These are phyloP conservation scores for Baccha elongata DNA, from an alignment of 2,888 invertebrate species.

Conservation along the genomic window DNA sequence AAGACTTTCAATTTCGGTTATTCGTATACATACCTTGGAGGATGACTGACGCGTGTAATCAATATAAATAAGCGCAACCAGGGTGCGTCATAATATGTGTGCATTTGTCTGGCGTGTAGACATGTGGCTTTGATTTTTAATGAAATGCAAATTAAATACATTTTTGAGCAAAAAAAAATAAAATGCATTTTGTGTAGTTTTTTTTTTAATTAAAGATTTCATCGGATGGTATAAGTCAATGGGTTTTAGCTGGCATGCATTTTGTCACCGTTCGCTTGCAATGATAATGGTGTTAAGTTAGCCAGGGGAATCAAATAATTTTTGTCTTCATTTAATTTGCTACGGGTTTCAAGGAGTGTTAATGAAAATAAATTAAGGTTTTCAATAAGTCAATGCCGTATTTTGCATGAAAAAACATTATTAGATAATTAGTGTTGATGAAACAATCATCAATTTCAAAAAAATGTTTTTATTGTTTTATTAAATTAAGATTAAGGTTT, in stretches of 20 bases:
- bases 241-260: neutral
- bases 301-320: neutral
- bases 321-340: neutral
- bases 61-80: conserved; percentile 11
- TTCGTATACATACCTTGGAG: conserved; percentile 5
- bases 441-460: no score
- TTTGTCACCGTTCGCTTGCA: neutral
- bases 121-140: conserved; percentile 31
- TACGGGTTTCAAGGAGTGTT: neutral
- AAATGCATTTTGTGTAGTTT: conserved; percentile 39
- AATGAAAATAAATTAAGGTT: neutral
- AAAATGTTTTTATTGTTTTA: no score
- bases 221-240: neutral
- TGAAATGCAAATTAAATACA: conserved; percentile 57
- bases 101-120: conserved; percentile 25
- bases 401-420: no score
- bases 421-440: no score
- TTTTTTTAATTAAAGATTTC: conserved; percentile 11
- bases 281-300: neutral
- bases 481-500: no score
- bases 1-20: conserved; percentile 59
- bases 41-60: conserved; percentile 27
- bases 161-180: conserved; percentile 14
- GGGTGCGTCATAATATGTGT: conserved; percentile 39
- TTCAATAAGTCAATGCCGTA: no score